These are phyloP conservation scores for Parazoanthus atlanticus DNA, from an alignment of 92 coral and sea anemone genomes.

Conservation along the genomic window DNA sequence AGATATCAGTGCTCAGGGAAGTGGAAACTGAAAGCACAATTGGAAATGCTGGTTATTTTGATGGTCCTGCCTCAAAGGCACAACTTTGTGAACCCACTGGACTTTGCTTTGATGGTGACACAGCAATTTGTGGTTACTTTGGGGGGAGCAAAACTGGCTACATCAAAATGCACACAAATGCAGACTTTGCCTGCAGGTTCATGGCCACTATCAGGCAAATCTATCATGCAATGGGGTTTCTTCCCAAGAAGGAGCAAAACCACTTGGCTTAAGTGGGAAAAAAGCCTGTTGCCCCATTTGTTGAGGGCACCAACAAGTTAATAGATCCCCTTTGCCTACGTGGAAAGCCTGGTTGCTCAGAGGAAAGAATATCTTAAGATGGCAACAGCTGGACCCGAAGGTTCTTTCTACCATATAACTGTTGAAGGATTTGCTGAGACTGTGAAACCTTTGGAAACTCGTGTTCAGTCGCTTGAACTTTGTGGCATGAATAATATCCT, in stretches of 20 bases:
- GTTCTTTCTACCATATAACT: conserved; percentile 44
- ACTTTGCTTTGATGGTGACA: conserved; percentile 54
- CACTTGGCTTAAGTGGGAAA: conserved; percentile 1
- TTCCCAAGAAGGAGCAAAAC: conserved; percentile 57
- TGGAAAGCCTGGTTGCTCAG: conserved; percentile 11
- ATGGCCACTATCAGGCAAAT: conserved; percentile 56
- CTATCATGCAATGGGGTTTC: conserved; percentile 61
- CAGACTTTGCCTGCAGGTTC: conserved; percentile 57
- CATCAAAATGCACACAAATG: conserved; percentile 54
- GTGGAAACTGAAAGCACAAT: not conserved
- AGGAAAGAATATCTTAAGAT: conserved; percentile 3
- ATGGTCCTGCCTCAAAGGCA: conserved; percentile 56
- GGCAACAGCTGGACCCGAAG: conserved; percentile 62
- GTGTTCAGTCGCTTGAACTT: conserved; percentile 40
- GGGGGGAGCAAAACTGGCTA: conserved; percentile 61
- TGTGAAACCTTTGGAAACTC: conserved; percentile 45
- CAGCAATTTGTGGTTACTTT: conserved; percentile 65
- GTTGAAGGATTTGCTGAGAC: conserved; percentile 59
- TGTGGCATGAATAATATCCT: conserved; percentile 6
- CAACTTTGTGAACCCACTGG: conserved; percentile 63
- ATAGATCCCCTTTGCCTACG: conserved; percentile 7
- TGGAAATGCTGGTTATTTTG: conserved; percentile 34
- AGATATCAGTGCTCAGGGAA: conserved; percentile 15
- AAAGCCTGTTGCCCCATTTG: conserved; percentile 21
- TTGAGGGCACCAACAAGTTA: conserved; percentile 9